Conservation (phyloP, 2,113 vertebrate species). For the Carettochelys insculpta region DNA sequence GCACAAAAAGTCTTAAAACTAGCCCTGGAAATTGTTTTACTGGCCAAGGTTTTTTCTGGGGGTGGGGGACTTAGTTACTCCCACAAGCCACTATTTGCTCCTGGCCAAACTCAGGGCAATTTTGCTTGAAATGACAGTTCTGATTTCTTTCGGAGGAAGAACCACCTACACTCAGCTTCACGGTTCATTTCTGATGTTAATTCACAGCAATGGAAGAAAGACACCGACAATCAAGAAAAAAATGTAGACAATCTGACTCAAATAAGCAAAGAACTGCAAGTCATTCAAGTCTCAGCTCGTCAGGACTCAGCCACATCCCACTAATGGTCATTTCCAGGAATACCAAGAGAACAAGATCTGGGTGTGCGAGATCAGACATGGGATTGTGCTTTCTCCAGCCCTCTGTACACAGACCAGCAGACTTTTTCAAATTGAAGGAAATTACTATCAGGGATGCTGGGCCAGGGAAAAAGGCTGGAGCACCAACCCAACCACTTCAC, state of each 20-base stretch:
- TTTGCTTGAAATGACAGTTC: background rate
- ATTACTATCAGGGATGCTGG: background rate
- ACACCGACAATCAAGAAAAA: background rate
- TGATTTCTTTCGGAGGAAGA: background rate
- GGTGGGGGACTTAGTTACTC: background rate
- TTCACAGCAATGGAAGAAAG: background rate
- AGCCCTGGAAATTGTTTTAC: background rate
- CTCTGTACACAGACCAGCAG: background rate
- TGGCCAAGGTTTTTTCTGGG: background rate
- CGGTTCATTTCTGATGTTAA: conserved; percentile 17
- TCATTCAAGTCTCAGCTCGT: conserved; percentile 1
- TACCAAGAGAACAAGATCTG: background rate
- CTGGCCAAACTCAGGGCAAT: background rate
- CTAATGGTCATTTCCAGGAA: background rate
- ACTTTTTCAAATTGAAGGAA: background rate
- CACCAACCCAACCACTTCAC: background rate
- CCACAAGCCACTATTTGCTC: background rate
- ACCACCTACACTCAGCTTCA: background rate
- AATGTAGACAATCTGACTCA: background rate
- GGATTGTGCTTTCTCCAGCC: background rate
- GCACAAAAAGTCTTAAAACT: background rate
- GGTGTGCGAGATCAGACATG: background rate
- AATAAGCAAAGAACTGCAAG: background rate
- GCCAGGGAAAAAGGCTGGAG: background rate
- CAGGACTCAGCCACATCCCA: background rate